Conservation (phyloP, 2,113 vertebrate species). For the Stictonetta naevosa region DNA sequence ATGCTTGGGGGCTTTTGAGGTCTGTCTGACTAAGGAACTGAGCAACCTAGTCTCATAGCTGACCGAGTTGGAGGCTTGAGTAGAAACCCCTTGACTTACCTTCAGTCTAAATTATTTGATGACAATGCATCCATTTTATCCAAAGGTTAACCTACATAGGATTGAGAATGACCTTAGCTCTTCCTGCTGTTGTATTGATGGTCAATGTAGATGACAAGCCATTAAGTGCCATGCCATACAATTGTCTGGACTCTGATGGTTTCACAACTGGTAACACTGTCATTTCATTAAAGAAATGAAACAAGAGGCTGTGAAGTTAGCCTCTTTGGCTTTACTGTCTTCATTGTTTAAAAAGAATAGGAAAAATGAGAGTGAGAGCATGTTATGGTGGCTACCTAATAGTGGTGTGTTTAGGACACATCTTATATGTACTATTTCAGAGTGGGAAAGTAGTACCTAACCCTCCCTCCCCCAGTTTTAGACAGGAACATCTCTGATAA, state of each 20-base stretch:
- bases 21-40: not conserved
- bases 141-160: not conserved
- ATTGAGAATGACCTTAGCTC: not conserved
- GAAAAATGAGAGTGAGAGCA: not conserved
- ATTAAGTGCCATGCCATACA: not conserved
- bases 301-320: not conserved
- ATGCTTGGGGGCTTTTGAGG: not conserved
- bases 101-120: not conserved
- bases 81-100: not conserved
- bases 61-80: not conserved
- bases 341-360: not conserved
- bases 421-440: not conserved
- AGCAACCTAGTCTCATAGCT: not conserved
- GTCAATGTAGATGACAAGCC: not conserved
- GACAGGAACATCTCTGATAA: not conserved
- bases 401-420: accelerated
- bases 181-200: not conserved
- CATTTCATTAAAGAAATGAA: not conserved
- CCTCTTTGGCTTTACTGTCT: not conserved
- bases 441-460: not conserved
- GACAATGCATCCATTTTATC: not conserved
- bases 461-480: not conserved
- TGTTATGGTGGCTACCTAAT: not conserved
- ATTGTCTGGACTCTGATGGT: not conserved
- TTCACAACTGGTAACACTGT: not conserved